A percentile compares a stretch with the other conserved stretches of the same genome.
phyloP scores from a whole-genome alignment of 2,113 vertebrate species.

The Bungarus multicinctus region DNA sequence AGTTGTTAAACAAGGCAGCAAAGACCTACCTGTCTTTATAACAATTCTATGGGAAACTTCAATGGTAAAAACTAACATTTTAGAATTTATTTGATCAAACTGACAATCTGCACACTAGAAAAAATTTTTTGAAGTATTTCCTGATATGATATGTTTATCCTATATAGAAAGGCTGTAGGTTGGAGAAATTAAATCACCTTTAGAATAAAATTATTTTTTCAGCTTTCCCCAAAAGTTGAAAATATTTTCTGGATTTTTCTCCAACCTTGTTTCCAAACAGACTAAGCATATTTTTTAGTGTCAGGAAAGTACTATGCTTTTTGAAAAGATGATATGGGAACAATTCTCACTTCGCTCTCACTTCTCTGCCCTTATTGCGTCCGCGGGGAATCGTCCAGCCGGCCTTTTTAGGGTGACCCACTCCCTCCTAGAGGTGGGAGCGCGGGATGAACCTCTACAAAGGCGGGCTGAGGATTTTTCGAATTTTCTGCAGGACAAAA shows the following conservation, averaged over 20 bases:
- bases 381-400: too few relatives aligned
- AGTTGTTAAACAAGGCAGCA: neutral
- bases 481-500: too few relatives aligned
- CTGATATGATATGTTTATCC: neutral
- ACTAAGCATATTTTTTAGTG: conserved; percentile 3
- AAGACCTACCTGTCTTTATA: neutral
- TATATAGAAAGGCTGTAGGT: neutral
- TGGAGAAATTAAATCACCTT: neutral
- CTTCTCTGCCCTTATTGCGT: too few relatives aligned
- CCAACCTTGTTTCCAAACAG: neutral
- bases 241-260: neutral
- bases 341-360: too few relatives aligned
- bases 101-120: neutral
- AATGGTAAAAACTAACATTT: neutral
- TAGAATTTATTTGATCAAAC: neutral
- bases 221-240: neutral
- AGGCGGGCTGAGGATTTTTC: too few relatives aligned
- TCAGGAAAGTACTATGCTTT: neutral
- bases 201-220: neutral
- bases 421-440: too few relatives aligned
- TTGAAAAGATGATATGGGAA: neutral
- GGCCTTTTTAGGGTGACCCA: too few relatives aligned
- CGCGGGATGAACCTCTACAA: too few relatives aligned
- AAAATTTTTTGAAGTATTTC: neutral
- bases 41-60: neutral